Base-by-base conservation (phyloP, 2,797 vertebrate species). In the Jordanella pulchra region DNA sequence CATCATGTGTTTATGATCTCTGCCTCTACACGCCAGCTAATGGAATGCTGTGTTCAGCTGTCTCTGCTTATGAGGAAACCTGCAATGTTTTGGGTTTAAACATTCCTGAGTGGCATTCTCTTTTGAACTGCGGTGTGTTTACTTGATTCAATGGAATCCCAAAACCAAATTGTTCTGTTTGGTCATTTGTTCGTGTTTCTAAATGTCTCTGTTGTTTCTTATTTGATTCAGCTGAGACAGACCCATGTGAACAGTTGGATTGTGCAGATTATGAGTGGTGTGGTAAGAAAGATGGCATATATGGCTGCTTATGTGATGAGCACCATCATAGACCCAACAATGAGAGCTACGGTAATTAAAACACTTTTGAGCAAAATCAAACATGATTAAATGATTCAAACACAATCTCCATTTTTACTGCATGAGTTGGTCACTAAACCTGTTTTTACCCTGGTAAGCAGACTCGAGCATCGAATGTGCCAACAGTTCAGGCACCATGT, bases 1-100 rank as follows among this genome's bases (percentile, higher is more conserved):
- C 1, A 10, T 87, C 92, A 60, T 95, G 94, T 12, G 44, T 95
- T 30, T 93, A 93, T 1, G 89, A 93, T 56, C 87, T 95, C 32
- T 95, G 94, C 75, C 78, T 84, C 25, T 92, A 91, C 25, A 89
- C 89, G 15, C 73, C 69, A 30, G 88, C 82, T 51, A 91, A 92
- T 67, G 80, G 27, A 71, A 87, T 91, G 79, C 65, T 92, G 30
- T 94, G 94, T 27, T 84, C 89, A 18, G 82, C 88, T 0, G 71
- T 94, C 21, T 86, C 90, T 21, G 82, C 90, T 65, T 94, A 93
- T 14, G 90, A 92, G 27, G 83, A 14, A 55, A 87, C 85, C 17
- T 94, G 93, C 48, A 39, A 80, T 9, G 56, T 79, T 27, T 3
- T 77, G 0, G 85, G 65, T 0, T 7, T 93, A 15, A 23, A 76